Base-by-base conservation (phyloP, 1,140 invertebrate genomes). In the Drosophila auraria region DNA sequence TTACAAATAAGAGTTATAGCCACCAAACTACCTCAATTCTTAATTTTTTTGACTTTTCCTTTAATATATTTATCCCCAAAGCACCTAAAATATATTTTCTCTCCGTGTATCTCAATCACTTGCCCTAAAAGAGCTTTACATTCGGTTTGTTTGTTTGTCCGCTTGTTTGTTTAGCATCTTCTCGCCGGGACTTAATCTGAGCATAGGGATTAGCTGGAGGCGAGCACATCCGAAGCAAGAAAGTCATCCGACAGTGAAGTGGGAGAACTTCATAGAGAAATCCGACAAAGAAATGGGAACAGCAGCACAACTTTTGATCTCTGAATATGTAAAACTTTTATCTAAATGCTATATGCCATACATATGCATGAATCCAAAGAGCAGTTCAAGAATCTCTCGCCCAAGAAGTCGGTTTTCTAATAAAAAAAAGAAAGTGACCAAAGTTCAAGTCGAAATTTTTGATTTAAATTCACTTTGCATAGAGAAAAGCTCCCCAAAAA, bases 61-160 rank as follows among this genome's bases (percentile, higher is more conserved):
- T 1, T 14, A 3, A 20, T 20, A 53, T 14, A 17, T 33, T 5
- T 1, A 38, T 14, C 3, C 3, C 36, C 0, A 5, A 38, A 38
- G 12, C 5, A 5, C 5, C 3, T 38, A 14, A 38, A 38, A 5
- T 38, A 6, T 14, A 5, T 25, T 57, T 57, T 25, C 36, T 40
- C 8, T 5, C 36, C 0, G 54, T 57, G 36, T 14, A 23, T 2
- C 54, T 36, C 49, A 59, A 40, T 14, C 45, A 68, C 65, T 64
- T 68, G 60, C 17, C 14, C 60, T 12, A 65, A 50, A 50, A 68
- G 63, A 57, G 68, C 51, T 50, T 72, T 58, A 36, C n/a, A 40
- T 58, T 73, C 45, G 27, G 56, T 51, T 74, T 73, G 71, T 74
- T 73, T 73, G 71, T 53, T 50, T 73, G 15, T 33, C 33, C 20